These are phyloP conservation scores for Augochlorella aurata DNA, from an alignment of 2,888 invertebrate species.

Conservation along the genomic window DNA sequence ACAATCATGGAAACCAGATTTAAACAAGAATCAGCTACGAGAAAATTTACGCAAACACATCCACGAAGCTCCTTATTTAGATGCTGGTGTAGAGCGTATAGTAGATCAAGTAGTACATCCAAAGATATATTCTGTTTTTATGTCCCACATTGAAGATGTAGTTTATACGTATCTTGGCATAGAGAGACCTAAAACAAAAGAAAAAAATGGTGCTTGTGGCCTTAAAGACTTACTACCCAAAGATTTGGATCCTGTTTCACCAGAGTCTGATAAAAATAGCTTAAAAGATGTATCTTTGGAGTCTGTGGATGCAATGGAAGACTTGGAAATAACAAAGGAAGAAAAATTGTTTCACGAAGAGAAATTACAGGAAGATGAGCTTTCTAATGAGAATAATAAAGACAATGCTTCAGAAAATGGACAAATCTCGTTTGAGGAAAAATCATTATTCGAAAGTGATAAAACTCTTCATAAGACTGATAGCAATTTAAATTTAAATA, in stretches of 20 bases:
- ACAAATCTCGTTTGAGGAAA: constrained; percentile 82
- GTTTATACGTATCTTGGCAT: constrained; percentile 94
- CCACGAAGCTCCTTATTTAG: constrained; percentile 94
- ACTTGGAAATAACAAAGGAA: constrained; percentile 61
- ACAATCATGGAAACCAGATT: constrained; percentile 92
- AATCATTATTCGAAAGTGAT: constrained; percentile 49
- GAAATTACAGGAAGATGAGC: constrained; percentile 32
- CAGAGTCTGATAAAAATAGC: constrained; percentile 88
- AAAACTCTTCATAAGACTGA: constrained; percentile 55
- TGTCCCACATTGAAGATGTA: constrained; percentile 94
- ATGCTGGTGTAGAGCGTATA: constrained; percentile 95
- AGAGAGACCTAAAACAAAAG: constrained; percentile 85
- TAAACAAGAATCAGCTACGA: constrained; percentile 95
- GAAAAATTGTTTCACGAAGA: constrained; percentile 57
- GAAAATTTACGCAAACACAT: constrained; percentile 94
- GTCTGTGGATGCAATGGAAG: constrained; percentile 72
- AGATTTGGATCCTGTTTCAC: constrained; percentile 92
- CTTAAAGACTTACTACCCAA: constrained; percentile 87
- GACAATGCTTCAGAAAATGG: constrained; percentile 79
- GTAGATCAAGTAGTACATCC: constrained; percentile 98
- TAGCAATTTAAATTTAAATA: constrained; percentile 63
- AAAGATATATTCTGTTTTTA: constrained; percentile 93
- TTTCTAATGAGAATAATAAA: constrained; percentile 43
- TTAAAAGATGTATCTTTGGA: constrained; percentile 80
- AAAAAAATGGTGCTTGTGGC: constrained; percentile 75